Evolutionary conservation across 2,888 invertebrate genomes (phyloP), one percentile per base, ranked within the genome.

Genomic region (Noctuana brunneofusca): DNA sequence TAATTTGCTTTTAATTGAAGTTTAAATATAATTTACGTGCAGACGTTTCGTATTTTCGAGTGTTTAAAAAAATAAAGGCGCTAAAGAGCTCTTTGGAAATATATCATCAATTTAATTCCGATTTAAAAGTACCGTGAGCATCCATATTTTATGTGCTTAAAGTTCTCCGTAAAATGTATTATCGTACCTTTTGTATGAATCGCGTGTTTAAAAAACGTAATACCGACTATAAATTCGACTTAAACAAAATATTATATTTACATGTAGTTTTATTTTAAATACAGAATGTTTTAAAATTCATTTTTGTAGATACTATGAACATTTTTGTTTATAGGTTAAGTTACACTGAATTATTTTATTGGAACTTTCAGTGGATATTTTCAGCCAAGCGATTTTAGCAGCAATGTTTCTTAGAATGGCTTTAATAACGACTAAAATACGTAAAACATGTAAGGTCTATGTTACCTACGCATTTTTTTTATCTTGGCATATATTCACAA

Each of bases 141-240:
- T 41, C 27, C 30, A 20, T 58, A 52, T 41, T 58, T 58, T 41
- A 50, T 32, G 38, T 38, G 52, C 30, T 43, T 59, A 59, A 32
- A 27, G 22, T 32, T 52, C 30, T 52, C 30, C n/a, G 30, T 11
- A 11, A 52, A 52, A 58, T 58, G 9, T 41, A 18, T 30, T 49
- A 49, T 52, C 50, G 14, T 11, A 18, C 30, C 16, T 50, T 52
- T 52, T 52, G 30, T 52, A 30, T 52, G 27, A 30, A 52, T 16
- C 18, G 50, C 30, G 16, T 16, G 14, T 30, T 11, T 30, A 52
- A 52, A 52, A 52, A 52, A 52, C 50, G 11, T 56, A 43, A 56
- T 30, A 27, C 24, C 27, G 41, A 43, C 55, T 30, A 56, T 43
- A 56, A 56, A 46, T 56, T 12, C 27, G 43, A 56, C 56, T 56